Evolutionary conservation across 1,140 invertebrate genomes (phyloP), one percentile per base, ranked within the genome.

Genomic region (Drosophila ogumai): DNA sequence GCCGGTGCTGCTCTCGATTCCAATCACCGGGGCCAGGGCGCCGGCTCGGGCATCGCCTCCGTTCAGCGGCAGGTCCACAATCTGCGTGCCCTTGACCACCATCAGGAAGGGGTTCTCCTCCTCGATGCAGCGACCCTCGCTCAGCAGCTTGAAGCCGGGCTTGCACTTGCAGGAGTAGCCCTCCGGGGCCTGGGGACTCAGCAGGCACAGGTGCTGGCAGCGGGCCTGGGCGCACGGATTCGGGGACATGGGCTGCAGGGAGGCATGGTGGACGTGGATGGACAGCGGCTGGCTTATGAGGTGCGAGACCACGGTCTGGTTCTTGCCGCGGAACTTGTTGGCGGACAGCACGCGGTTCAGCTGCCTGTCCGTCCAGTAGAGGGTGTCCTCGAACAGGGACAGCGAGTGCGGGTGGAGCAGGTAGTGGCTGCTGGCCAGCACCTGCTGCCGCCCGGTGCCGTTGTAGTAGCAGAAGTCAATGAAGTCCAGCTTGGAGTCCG

Each of bases 401-500:
- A 99, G 93, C 0, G 98, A 99, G 93, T 99, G 98, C 0, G 99
- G 98, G 94, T 99, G 99, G 1, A 99, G 93, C 0, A 99, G 93
- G 86, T 99, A 99, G 92, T 99, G 97, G 65, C 96, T 97, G 17
- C 96, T 95, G 8, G 97, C 95, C 28, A 98, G 92, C 0, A 98
- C 97, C 93, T 99, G 97, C 64, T 97, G 96, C 32, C 98, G 93
- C 6, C 97, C 96, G 0, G 95, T 96, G 17, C 99, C 99, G 88
- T 99, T 97, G 93, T 99, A 99, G 81, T 99, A 96, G 88, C 98
- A 99, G 90, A 98, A 99, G 91, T 99, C 99, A 50, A 99, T 99
- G 77, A 98, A 99, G 91, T 99, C 99, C 13, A 99, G 92, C 91
- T 99, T 99, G 0, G 97, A 98, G 93, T 99, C 99, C 8, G 98